Evolutionary conservation across 2,888 invertebrate genomes (phyloP).

Genomic region (Pilophorus perplexus): DNA sequence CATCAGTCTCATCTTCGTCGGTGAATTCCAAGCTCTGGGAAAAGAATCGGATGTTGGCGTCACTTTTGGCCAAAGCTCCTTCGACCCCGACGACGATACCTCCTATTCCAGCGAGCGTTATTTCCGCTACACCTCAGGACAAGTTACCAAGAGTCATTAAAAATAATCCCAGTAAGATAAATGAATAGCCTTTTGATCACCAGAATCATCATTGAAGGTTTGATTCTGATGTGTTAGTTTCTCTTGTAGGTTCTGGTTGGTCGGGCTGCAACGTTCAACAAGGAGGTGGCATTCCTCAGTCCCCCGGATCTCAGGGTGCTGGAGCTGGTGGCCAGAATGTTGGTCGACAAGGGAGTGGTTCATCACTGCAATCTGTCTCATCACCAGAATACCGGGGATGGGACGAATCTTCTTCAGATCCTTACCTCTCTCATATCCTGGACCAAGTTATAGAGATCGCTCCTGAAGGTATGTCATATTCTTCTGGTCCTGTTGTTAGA

Average conservation of each 20-base stretch:
- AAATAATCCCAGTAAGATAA: constrained; percentile 41
- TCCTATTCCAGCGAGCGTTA: constrained; percentile 63
- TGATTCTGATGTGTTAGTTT: no score
- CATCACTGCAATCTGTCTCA: constrained; percentile 52
- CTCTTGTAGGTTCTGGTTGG: constrained; percentile 53
- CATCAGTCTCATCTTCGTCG: constrained; percentile 46
- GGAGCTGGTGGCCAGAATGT: constrained; percentile 46
- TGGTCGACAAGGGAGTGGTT: constrained; percentile 53
- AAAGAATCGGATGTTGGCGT: constrained; percentile 82
- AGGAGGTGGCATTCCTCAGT: constrained; percentile 51
- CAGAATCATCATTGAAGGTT: neutral
- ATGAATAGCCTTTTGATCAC: no score
- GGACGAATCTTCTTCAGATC: constrained; percentile 57
- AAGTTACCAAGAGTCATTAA: constrained; percentile 58
- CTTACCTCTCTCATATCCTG: constrained; percentile 75
- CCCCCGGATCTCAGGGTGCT: constrained; percentile 5
- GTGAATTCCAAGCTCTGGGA: constrained; percentile 68
- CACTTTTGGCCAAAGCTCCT: constrained; percentile 73
- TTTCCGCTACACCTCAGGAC: constrained; percentile 70
- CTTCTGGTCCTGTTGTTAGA: neutral
- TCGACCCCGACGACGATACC: constrained; percentile 63
- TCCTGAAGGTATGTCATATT: constrained; percentile 61
- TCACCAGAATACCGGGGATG: constrained; percentile 49
- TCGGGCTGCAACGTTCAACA: constrained; percentile 53
- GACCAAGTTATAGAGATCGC: constrained; percentile 82